A percentile compares a stretch with the other conserved stretches of the same genome.
These are phyloP conservation scores for Drosophila histrio DNA, from an alignment of 2,888 invertebrate species.

Conservation along the genomic window DNA sequence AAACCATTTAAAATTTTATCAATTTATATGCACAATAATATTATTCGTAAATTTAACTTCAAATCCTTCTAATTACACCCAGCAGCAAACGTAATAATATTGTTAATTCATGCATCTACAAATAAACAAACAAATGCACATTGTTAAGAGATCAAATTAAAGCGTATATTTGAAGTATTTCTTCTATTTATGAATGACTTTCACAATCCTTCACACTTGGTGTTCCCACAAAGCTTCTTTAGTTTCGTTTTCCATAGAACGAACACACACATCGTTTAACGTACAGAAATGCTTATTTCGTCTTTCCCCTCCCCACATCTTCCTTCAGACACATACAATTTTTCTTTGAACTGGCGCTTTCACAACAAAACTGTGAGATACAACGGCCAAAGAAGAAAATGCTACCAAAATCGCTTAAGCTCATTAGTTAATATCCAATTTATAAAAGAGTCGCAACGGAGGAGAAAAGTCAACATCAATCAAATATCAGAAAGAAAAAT, in stretches of 20 bases:
- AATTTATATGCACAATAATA: not conserved
- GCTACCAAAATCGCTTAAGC: constrained; percentile 68
- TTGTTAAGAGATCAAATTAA: constrained; percentile 3
- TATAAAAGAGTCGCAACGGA: constrained; percentile 55
- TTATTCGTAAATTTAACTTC: not conserved
- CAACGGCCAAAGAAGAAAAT: constrained; percentile 22
- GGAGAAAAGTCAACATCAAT: constrained; percentile 61
- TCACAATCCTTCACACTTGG: constrained; percentile 34
- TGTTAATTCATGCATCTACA: not conserved
- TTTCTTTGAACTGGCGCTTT: constrained; percentile 58
- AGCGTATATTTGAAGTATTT: constrained; percentile 14
- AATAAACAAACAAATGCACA: not conserved
- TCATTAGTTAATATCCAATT: constrained; percentile 79
- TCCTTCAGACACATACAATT: not conserved
- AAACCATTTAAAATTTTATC: not conserved
- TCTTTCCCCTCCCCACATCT: not conserved
- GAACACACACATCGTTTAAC: constrained; percentile 46
- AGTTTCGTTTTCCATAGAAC: constrained; percentile 44
- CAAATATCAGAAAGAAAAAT: constrained; percentile 51
- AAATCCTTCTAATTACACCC: not conserved
- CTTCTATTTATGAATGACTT: constrained; percentile 51
- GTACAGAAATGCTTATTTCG: not conserved
- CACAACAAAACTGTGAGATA: constrained; percentile 32
- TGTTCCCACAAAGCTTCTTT: constrained; percentile 34
- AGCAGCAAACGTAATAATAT: not conserved